Evolutionary conservation across 2,113 vertebrate genomes (phyloP), one percentile per base, ranked within the genome.

Genomic region (Pyxicephalus adspersus): DNA sequence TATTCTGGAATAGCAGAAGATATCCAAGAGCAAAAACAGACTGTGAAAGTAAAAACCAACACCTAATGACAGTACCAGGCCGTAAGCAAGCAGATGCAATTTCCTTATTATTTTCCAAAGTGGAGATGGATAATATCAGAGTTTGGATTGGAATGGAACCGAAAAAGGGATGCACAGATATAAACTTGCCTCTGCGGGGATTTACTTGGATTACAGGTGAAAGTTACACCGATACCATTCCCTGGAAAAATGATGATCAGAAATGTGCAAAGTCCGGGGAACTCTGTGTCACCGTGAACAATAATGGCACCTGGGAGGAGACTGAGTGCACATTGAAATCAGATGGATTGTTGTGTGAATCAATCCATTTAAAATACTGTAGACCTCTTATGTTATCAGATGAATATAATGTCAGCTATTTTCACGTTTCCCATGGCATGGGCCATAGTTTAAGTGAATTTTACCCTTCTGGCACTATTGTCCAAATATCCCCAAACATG

Each of bases 171-270:
- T 73, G 83, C 28, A 73, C 84, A 0, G 25, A 79, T 0, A 57
- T 55, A 2, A 0, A 1, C 0, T 83, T 3, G 19, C 28, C 7
- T 22, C 84, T 94, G 72, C 88, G 90, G 0, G 93, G 93, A 1
- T 94, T 92, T 83, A 85, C 73, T 51, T 94, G 93, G 93, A 86
- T 90, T 25, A 90, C 90, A 0, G 90, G 91, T 3, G 92, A 94
- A 2, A 52, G 34, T 34, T 0, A 9, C 70, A 91, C 90, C 20
- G 90, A 91, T 17, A 88, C 91, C 34, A 78, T 65, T 84, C 88
- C 88, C 71, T 94, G 93, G 93, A 86, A 60, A 7, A 50, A 23
- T 19, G 28, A 19, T 5, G 81, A 23, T 8, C 1, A n/a, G 71
- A 31, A 50, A 67, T 93, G 93, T 81, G 6, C 38, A 13, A 13